Conservation (phyloP, 2,888 invertebrate species). For the Ornithoptera priamus region DNA sequence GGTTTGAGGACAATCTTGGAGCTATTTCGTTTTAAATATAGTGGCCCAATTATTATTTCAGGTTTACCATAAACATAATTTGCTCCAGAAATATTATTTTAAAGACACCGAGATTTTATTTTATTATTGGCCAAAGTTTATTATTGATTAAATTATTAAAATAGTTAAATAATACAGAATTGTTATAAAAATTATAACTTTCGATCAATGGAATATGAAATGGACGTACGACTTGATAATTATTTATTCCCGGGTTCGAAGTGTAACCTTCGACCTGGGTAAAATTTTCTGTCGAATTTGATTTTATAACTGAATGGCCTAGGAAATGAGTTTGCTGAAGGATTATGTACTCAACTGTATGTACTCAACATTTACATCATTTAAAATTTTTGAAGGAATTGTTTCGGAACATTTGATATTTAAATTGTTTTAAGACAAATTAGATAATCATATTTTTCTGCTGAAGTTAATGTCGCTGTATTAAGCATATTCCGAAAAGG, state of each 20-base stretch:
- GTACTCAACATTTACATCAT: background rate
- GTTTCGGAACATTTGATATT: background rate
- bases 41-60: background rate
- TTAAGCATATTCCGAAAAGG: background rate
- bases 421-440: background rate
- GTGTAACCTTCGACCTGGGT: background rate
- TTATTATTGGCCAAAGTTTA: background rate
- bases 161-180: conserved; percentile 1
- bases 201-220: background rate
- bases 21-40: background rate
- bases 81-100: background rate
- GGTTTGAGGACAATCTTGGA: background rate
- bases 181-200: background rate
- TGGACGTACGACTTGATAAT: background rate
- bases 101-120: background rate
- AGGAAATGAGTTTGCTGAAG: background rate
- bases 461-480: background rate
- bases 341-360: background rate
- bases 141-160: conserved; percentile 5
- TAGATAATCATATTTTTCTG: background rate
- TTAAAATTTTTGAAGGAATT: background rate
- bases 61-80: background rate
- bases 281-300: background rate
- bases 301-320: background rate
- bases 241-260: background rate